These are phyloP conservation scores for Grus americana DNA, from an alignment of 2,113 vertebrate species.

Conservation along the genomic window DNA sequence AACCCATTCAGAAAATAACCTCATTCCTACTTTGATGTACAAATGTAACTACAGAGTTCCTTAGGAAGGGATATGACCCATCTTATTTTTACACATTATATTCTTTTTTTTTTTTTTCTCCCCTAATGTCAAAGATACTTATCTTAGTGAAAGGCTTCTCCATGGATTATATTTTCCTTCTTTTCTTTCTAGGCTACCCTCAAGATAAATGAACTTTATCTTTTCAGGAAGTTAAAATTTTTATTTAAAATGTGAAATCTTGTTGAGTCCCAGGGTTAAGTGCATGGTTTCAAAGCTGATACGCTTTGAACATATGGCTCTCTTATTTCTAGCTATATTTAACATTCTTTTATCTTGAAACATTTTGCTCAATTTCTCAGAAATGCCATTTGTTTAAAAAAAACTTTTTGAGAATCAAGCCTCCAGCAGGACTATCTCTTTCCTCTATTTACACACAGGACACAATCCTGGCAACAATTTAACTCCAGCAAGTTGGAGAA, in stretches of 20 bases:
- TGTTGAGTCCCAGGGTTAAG: slow-evolving; percentile 29
- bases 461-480: slow-evolving; percentile 29
- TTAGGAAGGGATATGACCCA: neutral
- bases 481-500: slow-evolving; percentile 33
- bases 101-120: neutral
- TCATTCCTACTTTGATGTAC: slow-evolving; percentile 47
- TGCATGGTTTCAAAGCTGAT: slow-evolving; percentile 37
- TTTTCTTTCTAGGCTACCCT: neutral
- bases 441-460: slow-evolving; percentile 1
- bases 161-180: neutral
- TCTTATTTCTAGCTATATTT: slow-evolving; percentile 62
- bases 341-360: slow-evolving; percentile 58
- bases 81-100: neutral
- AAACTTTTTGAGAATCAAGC: neutral
- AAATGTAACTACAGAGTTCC: neutral
- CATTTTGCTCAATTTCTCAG: slow-evolving; percentile 52
- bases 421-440: neutral
- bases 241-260: slow-evolving; percentile 53
- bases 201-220: slow-evolving; percentile 37
- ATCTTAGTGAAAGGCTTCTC: slow-evolving; percentile 13
- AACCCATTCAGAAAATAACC: slow-evolving; percentile 25
- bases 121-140: slow-evolving; percentile 5
- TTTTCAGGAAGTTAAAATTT: slow-evolving; percentile 42
- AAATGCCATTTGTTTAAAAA: slow-evolving; percentile 35
- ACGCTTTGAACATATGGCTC: slow-evolving; percentile 20